Percentiles rank a stretch among this genome's conserved stretches.
Evolutionary conservation across 2,113 vertebrate species (phyloP).

Genomic region (Myotis yumanensis): DNA sequence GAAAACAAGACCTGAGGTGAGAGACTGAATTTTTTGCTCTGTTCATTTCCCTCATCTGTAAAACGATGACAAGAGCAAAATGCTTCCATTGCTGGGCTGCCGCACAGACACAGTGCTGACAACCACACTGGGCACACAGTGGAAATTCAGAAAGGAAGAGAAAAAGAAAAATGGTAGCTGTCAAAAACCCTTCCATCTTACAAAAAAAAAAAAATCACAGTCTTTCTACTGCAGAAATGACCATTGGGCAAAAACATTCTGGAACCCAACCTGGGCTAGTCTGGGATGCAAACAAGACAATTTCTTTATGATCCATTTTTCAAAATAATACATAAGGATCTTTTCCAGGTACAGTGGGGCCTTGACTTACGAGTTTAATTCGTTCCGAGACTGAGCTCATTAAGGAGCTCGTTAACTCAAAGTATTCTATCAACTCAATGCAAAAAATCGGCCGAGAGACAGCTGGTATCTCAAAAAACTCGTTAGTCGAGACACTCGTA

Average conservation of each 20-base stretch:
- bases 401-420: too few relatives aligned
- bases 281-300: neutral
- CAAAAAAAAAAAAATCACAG: neutral
- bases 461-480: too few relatives aligned
- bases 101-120: neutral
- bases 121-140: neutral
- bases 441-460: too few relatives aligned
- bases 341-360: neutral
- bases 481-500: too few relatives aligned
- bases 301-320: constrained; percentile 7
- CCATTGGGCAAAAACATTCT: neutral
- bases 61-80: neutral
- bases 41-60: neutral
- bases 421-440: too few relatives aligned
- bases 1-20: neutral
- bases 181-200: neutral
- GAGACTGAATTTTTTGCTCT: neutral
- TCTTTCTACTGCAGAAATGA: neutral
- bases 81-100: neutral
- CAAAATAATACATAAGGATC: neutral
- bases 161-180: neutral
- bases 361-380: too few relatives aligned
- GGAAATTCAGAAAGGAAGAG: neutral
- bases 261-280: neutral
- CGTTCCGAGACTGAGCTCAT: too few relatives aligned